A percentile compares a stretch with the other conserved stretches of the same genome.
Conservation (phyloP, 1,140 invertebrate genomes). For the Chironomus striatipennis region DNA sequence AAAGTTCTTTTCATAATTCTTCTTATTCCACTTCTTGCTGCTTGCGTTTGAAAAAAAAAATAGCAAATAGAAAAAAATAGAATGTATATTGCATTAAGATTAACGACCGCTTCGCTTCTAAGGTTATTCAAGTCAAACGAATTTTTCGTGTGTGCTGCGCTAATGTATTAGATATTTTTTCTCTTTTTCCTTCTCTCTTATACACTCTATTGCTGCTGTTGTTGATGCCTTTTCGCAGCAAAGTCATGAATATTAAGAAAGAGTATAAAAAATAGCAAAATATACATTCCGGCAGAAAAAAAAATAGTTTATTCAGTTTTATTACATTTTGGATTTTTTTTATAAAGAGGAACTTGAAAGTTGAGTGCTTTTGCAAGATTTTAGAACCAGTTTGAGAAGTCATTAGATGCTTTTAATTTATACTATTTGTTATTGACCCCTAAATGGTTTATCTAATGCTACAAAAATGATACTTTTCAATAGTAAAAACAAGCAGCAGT, state of each 20-base stretch:
- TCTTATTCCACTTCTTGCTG: neutral
- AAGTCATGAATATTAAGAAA: constrained; percentile 20
- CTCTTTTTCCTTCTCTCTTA: neutral
- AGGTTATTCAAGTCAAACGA: constrained; percentile 23
- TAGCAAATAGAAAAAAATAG: constrained; percentile 19
- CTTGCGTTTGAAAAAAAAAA: neutral
- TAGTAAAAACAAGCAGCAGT: neutral
- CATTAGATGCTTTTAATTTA: too few relatives aligned
- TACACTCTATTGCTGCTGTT: neutral
- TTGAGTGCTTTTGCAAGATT: too few relatives aligned
- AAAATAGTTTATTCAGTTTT: neutral
- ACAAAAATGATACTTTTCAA: neutral
- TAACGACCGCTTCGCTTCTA: constrained; percentile 22
- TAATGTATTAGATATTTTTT: neutral
- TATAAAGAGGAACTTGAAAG: too few relatives aligned
- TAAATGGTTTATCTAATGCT: neutral
- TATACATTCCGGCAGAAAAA: neutral
- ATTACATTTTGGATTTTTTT: too few relatives aligned
- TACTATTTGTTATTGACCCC: neutral
- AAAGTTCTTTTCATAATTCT: too few relatives aligned
- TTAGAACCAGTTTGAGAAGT: too few relatives aligned
- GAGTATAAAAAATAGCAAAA: neutral
- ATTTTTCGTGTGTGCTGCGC: constrained; percentile 9
- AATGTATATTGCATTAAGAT: constrained; percentile 22
- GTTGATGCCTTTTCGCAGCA: neutral